Conservation (phyloP, 2,888 invertebrate species). For the Merodon equestris region DNA sequence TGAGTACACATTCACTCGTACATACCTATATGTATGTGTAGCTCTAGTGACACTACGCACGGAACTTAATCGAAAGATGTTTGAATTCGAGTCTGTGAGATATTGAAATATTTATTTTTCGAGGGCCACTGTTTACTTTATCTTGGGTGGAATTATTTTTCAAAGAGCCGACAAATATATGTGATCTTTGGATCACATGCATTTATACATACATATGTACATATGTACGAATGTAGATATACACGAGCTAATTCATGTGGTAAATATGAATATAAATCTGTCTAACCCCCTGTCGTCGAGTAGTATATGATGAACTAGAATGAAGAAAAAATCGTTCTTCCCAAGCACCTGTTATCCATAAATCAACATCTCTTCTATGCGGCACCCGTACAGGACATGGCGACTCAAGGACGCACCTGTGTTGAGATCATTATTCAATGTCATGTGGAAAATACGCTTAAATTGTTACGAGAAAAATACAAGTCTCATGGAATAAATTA, state of each 20-base stretch:
- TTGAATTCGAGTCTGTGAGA: neutral
- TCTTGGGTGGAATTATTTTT: neutral
- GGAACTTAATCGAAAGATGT: neutral
- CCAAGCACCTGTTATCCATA: neutral
- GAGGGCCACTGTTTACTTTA: neutral
- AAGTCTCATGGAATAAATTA: neutral
- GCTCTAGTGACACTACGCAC: neutral
- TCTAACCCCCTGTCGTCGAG: no score
- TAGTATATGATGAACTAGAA: no score
- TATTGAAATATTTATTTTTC: neutral
- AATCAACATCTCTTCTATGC: constrained; percentile 3
- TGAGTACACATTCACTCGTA: no score
- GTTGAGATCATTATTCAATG: constrained; percentile 13
- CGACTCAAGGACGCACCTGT: neutral
- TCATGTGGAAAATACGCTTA: neutral
- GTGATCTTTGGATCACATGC: neutral
- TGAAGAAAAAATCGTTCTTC: no score
- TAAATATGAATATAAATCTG: neutral
- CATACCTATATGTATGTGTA: no score
- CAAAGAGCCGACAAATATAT: neutral
- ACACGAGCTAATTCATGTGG: no score
- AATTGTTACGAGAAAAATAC: constrained; percentile 1
- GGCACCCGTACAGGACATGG: neutral
- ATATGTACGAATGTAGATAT: no score
- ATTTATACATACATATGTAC: neutral